Percentiles rank a stretch among this genome's conserved stretches.
Conservation (phyloP, 2,888 invertebrate species). For the Heteromurus nitidus region DNA sequence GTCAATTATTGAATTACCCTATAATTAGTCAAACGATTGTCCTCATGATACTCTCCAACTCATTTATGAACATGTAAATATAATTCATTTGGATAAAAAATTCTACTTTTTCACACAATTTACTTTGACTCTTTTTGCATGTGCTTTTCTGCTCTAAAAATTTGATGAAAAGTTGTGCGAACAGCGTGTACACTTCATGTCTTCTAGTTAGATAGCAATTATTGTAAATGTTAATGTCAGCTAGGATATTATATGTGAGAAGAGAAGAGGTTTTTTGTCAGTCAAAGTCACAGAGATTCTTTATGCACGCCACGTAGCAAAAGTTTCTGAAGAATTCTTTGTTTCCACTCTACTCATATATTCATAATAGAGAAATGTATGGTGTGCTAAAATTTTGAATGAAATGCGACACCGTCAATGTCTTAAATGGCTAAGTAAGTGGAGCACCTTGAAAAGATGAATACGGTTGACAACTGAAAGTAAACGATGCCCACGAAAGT, state of each 20-base stretch:
- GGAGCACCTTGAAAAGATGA: neutral
- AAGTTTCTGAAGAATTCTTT: neutral
- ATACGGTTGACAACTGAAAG: neutral
- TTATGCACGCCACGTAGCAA: no score
- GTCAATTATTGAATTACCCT: neutral
- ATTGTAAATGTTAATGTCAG: neutral
- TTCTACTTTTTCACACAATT: slow-evolving; percentile 3
- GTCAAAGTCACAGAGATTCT: neutral
- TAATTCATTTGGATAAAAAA: neutral
- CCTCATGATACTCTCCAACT: neutral
- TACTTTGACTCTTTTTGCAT: no score
- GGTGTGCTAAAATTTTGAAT: neutral
- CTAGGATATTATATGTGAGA: neutral
- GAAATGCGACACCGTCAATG: neutral
- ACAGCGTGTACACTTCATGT: neutral
- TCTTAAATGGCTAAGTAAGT: neutral
- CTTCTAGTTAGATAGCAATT: neutral
- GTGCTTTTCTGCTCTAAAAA: slow-evolving; percentile 40
- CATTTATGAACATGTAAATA: neutral
- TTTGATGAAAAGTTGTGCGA: neutral
- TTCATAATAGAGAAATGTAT: no score
- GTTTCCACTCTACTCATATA: neutral
- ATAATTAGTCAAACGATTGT: neutral
- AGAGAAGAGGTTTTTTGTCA: neutral
- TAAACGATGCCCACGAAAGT: neutral